Conservation (phyloP, 2,888 invertebrate genomes). For the Spialia ferax region DNA sequence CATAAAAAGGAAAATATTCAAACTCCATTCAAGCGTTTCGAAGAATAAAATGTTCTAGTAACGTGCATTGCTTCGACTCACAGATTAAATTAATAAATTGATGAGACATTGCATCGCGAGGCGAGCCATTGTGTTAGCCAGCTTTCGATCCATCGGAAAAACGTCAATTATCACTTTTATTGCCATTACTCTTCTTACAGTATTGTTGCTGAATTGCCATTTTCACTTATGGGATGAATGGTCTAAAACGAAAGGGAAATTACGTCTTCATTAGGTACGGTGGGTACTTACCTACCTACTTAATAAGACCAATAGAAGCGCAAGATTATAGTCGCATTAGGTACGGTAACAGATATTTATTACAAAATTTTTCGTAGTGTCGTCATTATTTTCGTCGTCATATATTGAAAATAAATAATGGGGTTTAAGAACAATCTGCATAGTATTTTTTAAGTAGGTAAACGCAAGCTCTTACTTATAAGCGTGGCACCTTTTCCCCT, state of each 20-base stretch:
- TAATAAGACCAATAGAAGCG: slow-evolving; percentile 36
- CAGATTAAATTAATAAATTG: slow-evolving; percentile 58
- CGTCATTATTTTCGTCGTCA: no score
- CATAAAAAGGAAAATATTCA: slow-evolving; percentile 68
- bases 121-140: slow-evolving; percentile 64
- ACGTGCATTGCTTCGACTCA: slow-evolving; percentile 56
- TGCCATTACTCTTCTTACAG: slow-evolving; percentile 51
- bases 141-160: slow-evolving; percentile 74
- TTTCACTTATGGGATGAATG: slow-evolving; percentile 46
- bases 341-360: no score
- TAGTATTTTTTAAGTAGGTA: no score
- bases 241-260: slow-evolving; percentile 15
- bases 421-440: no score
- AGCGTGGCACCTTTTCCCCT: no score
- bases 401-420: no score
- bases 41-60: slow-evolving; percentile 66
- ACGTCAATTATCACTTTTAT: slow-evolving; percentile 60
- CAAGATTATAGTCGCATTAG: no score
- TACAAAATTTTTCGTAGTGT: no score
- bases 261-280: neutral
- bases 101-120: slow-evolving; percentile 59
- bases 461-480: no score
- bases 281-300: neutral
- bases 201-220: slow-evolving; percentile 35
- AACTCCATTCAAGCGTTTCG: slow-evolving; percentile 71